Percentiles rank a stretch among this genome's conserved stretches.
phyloP scores from a whole-genome alignment of 2,888 invertebrate species.

The Microctonus hyperodae region DNA sequence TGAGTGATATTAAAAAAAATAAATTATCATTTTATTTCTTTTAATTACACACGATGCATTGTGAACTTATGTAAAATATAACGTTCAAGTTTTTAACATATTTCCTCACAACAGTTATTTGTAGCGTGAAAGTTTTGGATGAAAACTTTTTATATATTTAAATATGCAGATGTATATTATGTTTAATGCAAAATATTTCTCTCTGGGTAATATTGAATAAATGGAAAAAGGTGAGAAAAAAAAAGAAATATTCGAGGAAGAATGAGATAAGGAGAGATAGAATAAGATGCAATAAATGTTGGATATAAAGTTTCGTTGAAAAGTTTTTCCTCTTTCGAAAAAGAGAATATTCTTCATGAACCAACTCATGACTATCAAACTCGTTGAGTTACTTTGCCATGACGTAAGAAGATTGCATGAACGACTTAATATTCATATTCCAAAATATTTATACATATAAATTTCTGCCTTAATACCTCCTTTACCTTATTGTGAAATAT shows the following conservation, averaged over 20 bases:
- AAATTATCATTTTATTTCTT: too few species aligned
- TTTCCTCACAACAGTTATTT: not conserved
- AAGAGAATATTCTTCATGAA: slow-evolving; percentile 27
- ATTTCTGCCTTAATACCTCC: too few species aligned
- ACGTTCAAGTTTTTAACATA: not conserved
- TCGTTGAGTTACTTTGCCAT: slow-evolving; percentile 10
- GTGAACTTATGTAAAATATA: not conserved
- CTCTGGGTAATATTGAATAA: not conserved
- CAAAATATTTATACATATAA: too few species aligned
- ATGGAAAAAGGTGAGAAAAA: not conserved
- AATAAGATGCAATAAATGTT: not conserved
- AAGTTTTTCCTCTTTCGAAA: not conserved
- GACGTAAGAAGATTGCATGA: slow-evolving; percentile 32
- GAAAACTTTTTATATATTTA: not conserved
- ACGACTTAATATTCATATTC: slow-evolving; percentile 23
- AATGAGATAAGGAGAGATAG: not conserved
- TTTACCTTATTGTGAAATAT: not conserved
- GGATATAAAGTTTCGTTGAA: not conserved
- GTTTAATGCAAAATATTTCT: not conserved
- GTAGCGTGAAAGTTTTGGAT: not conserved
- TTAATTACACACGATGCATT: not conserved
- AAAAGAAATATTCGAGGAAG: too few species aligned
- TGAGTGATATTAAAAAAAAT: too few species aligned
- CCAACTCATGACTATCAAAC: slow-evolving; percentile 31
- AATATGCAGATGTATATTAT: not conserved